A percentile compares a stretch with the other conserved stretches of the same genome.
Evolutionary conservation across 2,888 invertebrate species (phyloP).

Genomic region (Zaprionus lineosus): DNA sequence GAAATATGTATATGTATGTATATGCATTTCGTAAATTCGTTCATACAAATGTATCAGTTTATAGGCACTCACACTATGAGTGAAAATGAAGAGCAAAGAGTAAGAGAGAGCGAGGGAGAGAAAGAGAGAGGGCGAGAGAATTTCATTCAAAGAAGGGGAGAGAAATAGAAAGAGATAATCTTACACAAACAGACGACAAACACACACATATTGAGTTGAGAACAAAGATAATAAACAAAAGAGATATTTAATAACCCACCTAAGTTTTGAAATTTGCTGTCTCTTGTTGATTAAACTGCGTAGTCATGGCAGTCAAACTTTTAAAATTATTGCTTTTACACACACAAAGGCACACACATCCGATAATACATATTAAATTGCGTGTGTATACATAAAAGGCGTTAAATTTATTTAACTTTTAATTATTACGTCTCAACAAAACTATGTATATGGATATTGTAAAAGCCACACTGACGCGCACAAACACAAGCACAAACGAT

Average conservation of each 20-base stretch:
- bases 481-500: slow-evolving; percentile 25
- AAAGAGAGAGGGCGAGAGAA: no score
- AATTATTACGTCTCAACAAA: slow-evolving; percentile 26
- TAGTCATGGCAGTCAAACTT: slow-evolving; percentile 73
- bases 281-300: slow-evolving; percentile 75
- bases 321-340: slow-evolving; percentile 61
- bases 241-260: slow-evolving; percentile 53
- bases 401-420: slow-evolving; percentile 44
- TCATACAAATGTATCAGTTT: slow-evolving; percentile 13
- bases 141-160: slow-evolving; percentile 30
- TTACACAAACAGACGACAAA: slow-evolving; percentile 40
- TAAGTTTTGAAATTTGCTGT: slow-evolving; percentile 38
- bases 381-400: slow-evolving; percentile 66
- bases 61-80: no score
- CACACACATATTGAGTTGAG: slow-evolving; percentile 11
- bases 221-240: slow-evolving; percentile 37
- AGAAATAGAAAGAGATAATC: slow-evolving; percentile 37
- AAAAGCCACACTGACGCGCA: slow-evolving; percentile 30
- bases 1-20: slow-evolving; percentile 46
- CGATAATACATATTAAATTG: slow-evolving; percentile 67
- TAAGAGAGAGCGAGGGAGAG: no score
- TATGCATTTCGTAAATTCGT: slow-evolving; percentile 9
- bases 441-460: no score
- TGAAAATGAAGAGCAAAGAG: no score
- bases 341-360: slow-evolving; percentile 49